Base-by-base conservation (phyloP, 2,113 vertebrate genomes). In the Ciconia stormi region DNA sequence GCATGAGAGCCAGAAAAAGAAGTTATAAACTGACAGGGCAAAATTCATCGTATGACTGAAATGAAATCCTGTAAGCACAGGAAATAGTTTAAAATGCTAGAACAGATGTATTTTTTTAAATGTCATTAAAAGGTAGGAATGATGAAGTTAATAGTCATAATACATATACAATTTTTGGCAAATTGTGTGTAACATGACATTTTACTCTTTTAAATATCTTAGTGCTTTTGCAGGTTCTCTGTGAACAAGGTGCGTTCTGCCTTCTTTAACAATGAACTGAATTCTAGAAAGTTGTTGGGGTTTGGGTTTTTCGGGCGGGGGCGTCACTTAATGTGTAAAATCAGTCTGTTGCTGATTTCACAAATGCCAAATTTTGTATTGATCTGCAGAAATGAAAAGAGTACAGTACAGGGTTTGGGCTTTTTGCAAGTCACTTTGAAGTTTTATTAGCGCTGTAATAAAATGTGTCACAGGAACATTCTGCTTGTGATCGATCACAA, bases 91-190 rank as follows among this genome's bases (percentile, higher is more conserved):
- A 4, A 87, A 76, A 49, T 58, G 29, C 16, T 89, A 44, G 34
- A 89, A 42, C 9, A 52, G 29, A 16, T 86, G 3, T 58, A 3
- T 19, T 23, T 3, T 89, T 67, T 26, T 2, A 6, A 32, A 82
- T 11, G 4, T 34, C 5, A 5, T 56, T 83, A 10, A 42, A 74
- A 81, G 53, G 22, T 18, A 81, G 36, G 42, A 83, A 56, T 40
- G 7, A 34, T 25, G 7, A 86, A 50, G 14, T 50, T 70, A 20
- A 30, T 16, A 38, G 13, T 38, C 30, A 30, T 61, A 71, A 36
- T 40, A 7, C 13, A 34, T 32, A 40, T 1, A 61, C 30, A 46
- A 3, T 44, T 66, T 27, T 12, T 65, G 10, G 49, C 0, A 1
- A 65, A 25, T 44, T 67, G 34, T 58, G 29, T 29, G 40, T 69